Conservation (phyloP, 2,797 vertebrate genomes). For the Liparis tanakae region DNA sequence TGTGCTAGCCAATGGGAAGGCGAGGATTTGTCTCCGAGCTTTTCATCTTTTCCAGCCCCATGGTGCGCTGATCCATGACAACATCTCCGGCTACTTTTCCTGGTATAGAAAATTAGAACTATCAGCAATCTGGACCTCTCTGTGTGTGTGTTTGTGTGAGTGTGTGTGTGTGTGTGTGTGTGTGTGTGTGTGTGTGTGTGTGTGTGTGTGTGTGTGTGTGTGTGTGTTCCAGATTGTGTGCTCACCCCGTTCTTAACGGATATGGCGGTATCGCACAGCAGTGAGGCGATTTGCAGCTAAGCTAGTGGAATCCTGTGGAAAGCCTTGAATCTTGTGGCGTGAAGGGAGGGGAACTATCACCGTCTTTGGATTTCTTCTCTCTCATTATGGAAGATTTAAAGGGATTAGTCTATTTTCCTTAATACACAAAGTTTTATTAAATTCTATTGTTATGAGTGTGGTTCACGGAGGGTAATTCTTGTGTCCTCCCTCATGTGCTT, state of each 20-base stretch:
- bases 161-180: slow-evolving; percentile 59
- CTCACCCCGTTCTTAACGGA: slow-evolving; percentile 74
- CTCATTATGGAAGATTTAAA: slow-evolving; percentile 83
- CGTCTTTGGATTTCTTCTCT: slow-evolving; percentile 81
- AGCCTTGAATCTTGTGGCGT: slow-evolving; percentile 83
- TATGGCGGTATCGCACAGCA: slow-evolving; percentile 71
- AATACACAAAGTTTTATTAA: slow-evolving; percentile 80
- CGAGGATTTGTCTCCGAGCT: slow-evolving; percentile 75
- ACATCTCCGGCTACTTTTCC: slow-evolving; percentile 71
- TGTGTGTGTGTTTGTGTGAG: slow-evolving; percentile 44
- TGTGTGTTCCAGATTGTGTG: slow-evolving; percentile 60
- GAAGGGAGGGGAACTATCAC: slow-evolving; percentile 79
- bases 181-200: slow-evolving; percentile 38
- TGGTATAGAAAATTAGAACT: slow-evolving; percentile 74
- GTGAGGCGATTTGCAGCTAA: slow-evolving; percentile 83
- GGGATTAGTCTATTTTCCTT: slow-evolving; percentile 82
- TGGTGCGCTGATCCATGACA: slow-evolving; percentile 72
- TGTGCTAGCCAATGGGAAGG: slow-evolving; percentile 56
- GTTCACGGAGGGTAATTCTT: slow-evolving; percentile 55
- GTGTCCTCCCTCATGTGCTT: slow-evolving; percentile 50
- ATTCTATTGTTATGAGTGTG: slow-evolving; percentile 73
- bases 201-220: slow-evolving; percentile 16
- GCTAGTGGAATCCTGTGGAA: slow-evolving; percentile 80
- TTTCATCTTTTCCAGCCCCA: slow-evolving; percentile 74
- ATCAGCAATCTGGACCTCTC: slow-evolving; percentile 73